Evolutionary conservation across 2,888 invertebrate species (phyloP).

Genomic region (Cryptus viduatorius): DNA sequence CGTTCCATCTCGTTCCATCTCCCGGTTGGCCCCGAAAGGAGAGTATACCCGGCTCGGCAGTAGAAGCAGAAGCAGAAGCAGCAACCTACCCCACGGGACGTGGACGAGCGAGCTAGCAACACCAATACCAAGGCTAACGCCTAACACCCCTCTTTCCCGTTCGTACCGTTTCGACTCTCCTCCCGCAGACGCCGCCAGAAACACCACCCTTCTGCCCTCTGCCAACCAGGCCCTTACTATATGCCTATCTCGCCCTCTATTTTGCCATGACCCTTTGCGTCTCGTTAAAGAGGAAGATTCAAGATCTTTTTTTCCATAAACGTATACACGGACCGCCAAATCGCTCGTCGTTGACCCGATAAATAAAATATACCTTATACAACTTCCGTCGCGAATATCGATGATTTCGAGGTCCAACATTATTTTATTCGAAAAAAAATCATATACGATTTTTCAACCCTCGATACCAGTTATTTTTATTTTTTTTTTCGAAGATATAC

Average conservation of each 20-base stretch:
- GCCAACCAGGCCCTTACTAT: constrained; percentile 44
- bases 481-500: constrained; percentile 5
- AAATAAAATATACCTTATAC: no score
- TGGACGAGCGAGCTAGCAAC: constrained; percentile 75
- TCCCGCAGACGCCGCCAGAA: neutral
- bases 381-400: neutral
- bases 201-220: constrained; percentile 66
- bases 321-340: constrained; percentile 39
- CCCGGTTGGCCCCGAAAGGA: constrained; percentile 74
- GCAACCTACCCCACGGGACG: constrained; percentile 81
- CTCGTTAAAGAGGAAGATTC: constrained; percentile 76
- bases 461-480: neutral
- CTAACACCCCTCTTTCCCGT: constrained; percentile 40
- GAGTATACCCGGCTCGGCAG: constrained; percentile 73
- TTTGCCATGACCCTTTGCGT: constrained; percentile 47
- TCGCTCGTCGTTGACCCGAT: constrained; percentile 27
- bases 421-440: neutral
- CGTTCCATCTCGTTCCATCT: constrained; percentile 69
- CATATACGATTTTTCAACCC: no score
- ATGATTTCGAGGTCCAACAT: neutral
- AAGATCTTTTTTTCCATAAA: constrained; percentile 55
- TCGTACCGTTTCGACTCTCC: constrained; percentile 34
- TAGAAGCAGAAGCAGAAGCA: constrained; percentile 63
- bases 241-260: constrained; percentile 42
- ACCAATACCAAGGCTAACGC: constrained; percentile 52